Evolutionary conservation across 1,140 invertebrate genomes (phyloP), one percentile per base, ranked within the genome.

Genomic region (Zeugodacus cucurbitae): DNA sequence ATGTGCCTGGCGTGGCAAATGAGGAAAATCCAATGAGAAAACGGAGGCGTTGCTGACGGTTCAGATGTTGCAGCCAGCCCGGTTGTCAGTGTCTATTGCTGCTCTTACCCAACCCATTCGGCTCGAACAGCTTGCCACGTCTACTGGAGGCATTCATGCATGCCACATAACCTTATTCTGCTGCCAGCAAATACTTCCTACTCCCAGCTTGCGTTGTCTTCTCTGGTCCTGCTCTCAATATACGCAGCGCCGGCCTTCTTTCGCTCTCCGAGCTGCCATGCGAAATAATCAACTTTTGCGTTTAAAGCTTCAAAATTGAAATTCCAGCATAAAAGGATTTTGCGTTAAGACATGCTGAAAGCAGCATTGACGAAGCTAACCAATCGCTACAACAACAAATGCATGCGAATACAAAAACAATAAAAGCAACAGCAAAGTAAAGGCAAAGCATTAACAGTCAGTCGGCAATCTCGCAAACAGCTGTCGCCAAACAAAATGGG

Each of bases 261-360:
- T 70, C 64, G 22, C 67, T 74, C 14, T n/a, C 5, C 74, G 26
- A 14, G n/a, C 74, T 82, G 41, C n/a, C 74, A 82, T 82, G 74
- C 41, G 74, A 82, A 82, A 54, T 82, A 82, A 82, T 82, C 74
- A 82, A 82, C 74, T 82, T 82, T 82, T 82, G n/a, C 74, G 74
- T 82, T 82, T 82, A 82, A 82, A 82, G 74, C 74, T 82, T 82
- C 44, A 82, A 82, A 82, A 82, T 82, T 82, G 74, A 82, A 82
- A 82, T 82, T 82, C 74, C 74, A 48, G 74, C n/a, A 82, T 82
- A 82, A 82, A 82, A 82, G 74, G 74, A 82, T 82, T 82, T 82
- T 82, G 74, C 74, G 74, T 82, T 82, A 82, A 82, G 74, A 41
- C 74, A 82, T 48, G 74, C 29, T 82, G n/a, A 82, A 48, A 82